Evolutionary conservation across 2,888 invertebrate species (phyloP).

Genomic region (Lampropteryx suffumata): DNA sequence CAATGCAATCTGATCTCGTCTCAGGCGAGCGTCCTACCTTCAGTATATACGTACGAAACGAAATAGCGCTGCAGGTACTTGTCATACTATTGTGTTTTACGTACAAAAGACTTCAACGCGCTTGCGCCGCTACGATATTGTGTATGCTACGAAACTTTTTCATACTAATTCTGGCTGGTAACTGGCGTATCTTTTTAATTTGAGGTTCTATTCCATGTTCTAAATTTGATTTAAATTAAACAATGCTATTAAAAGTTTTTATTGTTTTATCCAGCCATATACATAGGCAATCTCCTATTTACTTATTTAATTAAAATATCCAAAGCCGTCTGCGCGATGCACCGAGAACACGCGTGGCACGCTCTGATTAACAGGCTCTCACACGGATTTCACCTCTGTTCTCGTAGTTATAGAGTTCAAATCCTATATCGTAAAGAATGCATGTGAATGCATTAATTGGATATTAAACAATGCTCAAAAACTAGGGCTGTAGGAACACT

Average conservation of each 20-base stretch:
- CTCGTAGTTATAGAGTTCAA: constrained; percentile 28
- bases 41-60: neutral
- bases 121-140: constrained; percentile 19
- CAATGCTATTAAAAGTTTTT: no score
- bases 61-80: neutral
- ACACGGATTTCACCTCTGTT: constrained; percentile 33
- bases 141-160: constrained; percentile 1
- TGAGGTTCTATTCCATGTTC: no score
- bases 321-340: constrained; percentile 56
- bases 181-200: no score
- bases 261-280: no score
- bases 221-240: no score
- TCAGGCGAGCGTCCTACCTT: constrained; percentile 13
- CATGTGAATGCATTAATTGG: constrained; percentile 47
- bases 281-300: neutral
- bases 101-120: constrained; percentile 48
- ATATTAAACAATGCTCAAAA: constrained; percentile 49
- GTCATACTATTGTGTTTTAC: constrained; percentile 10
- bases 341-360: constrained; percentile 44
- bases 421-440: constrained; percentile 10
- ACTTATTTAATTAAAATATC: constrained; percentile 38
- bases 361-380: constrained; percentile 47
- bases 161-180: neutral
- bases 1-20: constrained; percentile 36
- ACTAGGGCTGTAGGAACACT: constrained; percentile 50